Evolutionary conservation across 1,140 invertebrate species (phyloP).

Genomic region (Oryzaephilus surinamensis): DNA sequence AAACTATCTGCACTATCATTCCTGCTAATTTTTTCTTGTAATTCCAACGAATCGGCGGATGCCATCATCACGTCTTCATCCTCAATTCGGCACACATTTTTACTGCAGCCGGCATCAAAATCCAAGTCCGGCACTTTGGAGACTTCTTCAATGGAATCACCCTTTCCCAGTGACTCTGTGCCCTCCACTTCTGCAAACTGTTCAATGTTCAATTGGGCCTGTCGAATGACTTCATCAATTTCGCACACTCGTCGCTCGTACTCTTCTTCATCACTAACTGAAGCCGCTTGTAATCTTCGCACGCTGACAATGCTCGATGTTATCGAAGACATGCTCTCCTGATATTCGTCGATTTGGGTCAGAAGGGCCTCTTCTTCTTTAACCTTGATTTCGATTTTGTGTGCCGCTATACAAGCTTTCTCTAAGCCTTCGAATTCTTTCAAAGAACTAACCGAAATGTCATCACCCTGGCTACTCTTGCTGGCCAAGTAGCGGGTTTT

Average conservation of each 20-base stretch:
- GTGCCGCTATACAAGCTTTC: conserved; percentile 71
- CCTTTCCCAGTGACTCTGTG: conserved; percentile 39
- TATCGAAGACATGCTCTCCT: conserved; percentile 52
- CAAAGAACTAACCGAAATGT: conserved; percentile 81
- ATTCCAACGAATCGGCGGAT: too few species aligned
- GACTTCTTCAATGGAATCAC: conserved; percentile 41
- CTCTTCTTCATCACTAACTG: conserved; percentile 49
- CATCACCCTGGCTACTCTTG: conserved; percentile 69
- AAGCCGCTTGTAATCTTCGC: conserved; percentile 36
- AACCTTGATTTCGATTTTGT: conserved; percentile 68
- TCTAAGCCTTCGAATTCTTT: conserved; percentile 93
- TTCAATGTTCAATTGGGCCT: conserved; percentile 59
- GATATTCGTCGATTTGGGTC: conserved; percentile 57
- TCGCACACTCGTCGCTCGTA: conserved; percentile 61
- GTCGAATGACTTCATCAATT: conserved; percentile 62
- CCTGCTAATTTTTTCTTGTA: too few species aligned
- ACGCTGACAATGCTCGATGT: conserved; percentile 46
- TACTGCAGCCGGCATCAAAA: too few species aligned
- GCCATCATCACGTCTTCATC: too few species aligned
- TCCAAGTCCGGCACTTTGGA: conserved; percentile 40
- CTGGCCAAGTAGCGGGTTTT: conserved; percentile 50
- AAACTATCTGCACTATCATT: conserved; percentile 40
- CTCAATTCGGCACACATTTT: too few species aligned
- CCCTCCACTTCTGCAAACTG: conserved; percentile 45
- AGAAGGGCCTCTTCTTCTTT: conserved; percentile 78